Evolutionary conservation across 2,113 vertebrate genomes (phyloP).

Genomic region (Trochalopteron elliotii): DNA sequence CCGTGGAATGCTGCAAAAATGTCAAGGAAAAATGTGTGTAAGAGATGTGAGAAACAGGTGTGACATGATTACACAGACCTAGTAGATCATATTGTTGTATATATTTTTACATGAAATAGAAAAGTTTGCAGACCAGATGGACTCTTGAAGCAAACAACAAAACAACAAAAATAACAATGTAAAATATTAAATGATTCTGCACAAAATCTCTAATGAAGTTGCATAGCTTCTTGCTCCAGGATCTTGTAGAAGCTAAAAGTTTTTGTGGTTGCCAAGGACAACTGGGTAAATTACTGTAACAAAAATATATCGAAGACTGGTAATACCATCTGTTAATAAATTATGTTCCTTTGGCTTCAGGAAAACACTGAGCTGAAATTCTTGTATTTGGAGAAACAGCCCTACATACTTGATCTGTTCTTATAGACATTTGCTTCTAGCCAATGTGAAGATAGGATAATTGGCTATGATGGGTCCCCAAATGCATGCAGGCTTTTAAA

Average conservation of each 20-base stretch:
- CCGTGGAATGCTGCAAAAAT: background rate
- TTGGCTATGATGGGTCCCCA: rapidly evolving
- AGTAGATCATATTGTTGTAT: background rate
- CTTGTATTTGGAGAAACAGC: background rate
- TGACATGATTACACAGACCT: background rate
- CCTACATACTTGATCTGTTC: background rate
- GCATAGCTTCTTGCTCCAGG: background rate
- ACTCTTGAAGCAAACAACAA: background rate
- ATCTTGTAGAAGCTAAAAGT: background rate
- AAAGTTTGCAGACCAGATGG: background rate
- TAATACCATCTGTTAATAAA: background rate
- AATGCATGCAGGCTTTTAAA: background rate
- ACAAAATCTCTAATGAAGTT: background rate
- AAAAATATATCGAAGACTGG: background rate
- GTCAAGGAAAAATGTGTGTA: background rate
- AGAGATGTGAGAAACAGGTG: background rate
- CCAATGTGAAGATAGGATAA: background rate
- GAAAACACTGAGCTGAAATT: background rate
- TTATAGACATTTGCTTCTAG: background rate
- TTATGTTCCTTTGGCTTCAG: background rate
- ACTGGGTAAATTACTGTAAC: background rate
- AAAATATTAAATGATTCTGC: background rate
- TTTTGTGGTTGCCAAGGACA: background rate
- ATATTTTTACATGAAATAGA: background rate
- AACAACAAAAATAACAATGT: background rate